phyloP scores from a whole-genome alignment of 2,113 vertebrate genomes.

The Microcebus lehilahytsara region DNA sequence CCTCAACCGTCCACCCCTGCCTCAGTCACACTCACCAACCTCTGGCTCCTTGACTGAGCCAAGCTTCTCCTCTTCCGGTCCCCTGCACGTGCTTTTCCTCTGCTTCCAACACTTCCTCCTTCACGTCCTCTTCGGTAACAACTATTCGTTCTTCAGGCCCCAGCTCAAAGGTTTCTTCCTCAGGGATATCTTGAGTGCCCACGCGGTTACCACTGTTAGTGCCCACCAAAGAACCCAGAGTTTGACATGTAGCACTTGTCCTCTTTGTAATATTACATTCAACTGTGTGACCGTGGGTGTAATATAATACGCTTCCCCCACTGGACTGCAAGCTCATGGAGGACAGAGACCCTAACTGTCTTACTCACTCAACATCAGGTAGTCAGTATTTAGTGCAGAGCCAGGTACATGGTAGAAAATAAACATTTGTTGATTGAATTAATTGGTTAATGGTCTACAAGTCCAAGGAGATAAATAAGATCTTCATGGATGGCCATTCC shows the following conservation, averaged over 20 bases:
- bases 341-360: background rate
- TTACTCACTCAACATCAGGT: background rate
- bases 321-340: background rate
- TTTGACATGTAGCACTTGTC: background rate
- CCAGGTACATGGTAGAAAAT: background rate
- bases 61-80: background rate
- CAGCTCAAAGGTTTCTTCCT: background rate
- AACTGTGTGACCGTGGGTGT: background rate
- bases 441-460: background rate
- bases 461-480: background rate
- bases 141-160: background rate
- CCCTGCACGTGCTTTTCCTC: background rate
- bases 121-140: background rate
- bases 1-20: background rate
- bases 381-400: background rate
- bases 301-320: background rate
- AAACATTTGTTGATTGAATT: background rate
- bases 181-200: background rate
- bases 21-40: background rate
- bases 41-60: background rate
- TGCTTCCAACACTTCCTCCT: background rate
- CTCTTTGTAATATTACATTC: background rate
- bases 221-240: background rate
- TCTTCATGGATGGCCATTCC: background rate
- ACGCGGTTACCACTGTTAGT: background rate